Evolutionary conservation across 2,113 vertebrate species (phyloP).

Genomic region (Phaethon lepturus): DNA sequence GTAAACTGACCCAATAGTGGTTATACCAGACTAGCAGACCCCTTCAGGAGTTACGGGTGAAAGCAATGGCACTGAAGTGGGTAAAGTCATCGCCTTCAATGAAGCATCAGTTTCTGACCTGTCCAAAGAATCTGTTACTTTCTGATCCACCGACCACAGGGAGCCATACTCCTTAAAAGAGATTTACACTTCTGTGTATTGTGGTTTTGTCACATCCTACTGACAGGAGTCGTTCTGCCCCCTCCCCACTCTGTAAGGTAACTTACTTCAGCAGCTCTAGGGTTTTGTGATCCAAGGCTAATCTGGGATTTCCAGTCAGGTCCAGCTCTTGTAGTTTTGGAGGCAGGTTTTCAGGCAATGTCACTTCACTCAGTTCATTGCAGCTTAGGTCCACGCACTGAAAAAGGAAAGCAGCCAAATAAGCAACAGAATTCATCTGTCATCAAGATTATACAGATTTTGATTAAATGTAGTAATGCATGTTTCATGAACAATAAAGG

Average conservation of each 20-base stretch:
- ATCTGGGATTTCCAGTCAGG: constrained; percentile 93
- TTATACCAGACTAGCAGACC: background rate
- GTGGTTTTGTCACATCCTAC: background rate
- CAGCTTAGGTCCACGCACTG: constrained; percentile 98
- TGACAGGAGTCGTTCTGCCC: background rate
- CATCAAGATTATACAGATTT: background rate
- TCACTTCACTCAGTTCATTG: constrained; percentile 92
- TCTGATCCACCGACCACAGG: background rate
- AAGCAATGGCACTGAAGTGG: background rate
- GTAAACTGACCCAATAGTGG: background rate
- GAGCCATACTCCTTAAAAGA: background rate
- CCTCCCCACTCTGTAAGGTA: background rate
- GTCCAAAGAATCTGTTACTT: background rate
- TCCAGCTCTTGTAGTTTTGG: constrained; percentile 96
- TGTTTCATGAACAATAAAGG: background rate
- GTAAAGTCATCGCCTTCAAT: background rate
- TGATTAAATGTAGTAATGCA: background rate
- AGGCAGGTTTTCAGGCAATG: constrained; percentile 93
- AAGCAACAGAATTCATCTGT: background rate
- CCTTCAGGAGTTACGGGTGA: background rate
- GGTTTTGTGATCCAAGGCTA: constrained; percentile 93
- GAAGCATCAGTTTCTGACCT: background rate
- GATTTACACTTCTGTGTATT: background rate
- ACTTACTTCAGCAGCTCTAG: constrained; percentile 95
- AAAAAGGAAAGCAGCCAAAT: constrained; percentile 11